Evolutionary conservation across 2,888 invertebrate species (phyloP), one percentile per base, ranked within the genome.

Genomic region (Macroteleia sp.): DNA sequence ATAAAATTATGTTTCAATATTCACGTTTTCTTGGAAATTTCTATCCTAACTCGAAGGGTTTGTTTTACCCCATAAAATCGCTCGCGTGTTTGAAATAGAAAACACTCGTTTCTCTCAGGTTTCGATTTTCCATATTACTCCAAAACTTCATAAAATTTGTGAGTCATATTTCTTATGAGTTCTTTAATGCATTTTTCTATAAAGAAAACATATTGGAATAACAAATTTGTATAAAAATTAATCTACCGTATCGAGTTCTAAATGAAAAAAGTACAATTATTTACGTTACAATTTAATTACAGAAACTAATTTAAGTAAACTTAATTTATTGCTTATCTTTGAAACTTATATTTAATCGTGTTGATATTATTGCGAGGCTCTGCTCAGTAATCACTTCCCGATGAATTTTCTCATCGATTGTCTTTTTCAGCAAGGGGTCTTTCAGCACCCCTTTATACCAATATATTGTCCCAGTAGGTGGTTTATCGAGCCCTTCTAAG

Each of bases 401-500:
- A 44, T 42, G 56, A 61, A 52, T 36, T 25, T n/a, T 52, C 52
- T 50, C 44, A 52, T 70, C 52, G 34, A 61, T 44, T 61, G 70
- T 61, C 19, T 42, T 52, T 50, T 52, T 10, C 61, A 39, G 52
- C 20, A 9, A 17, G 44, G 61, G 52, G 50, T 52, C 36, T 41
- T 46, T 57, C 16, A 5, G 39, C 19, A 39, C 39, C 34, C 36
- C 16, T 22, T 36, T 20, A 16, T 10, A n/a, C 8, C 30, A 17
- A 39, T 50, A 52, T 48, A 71, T 42, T 64, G 54, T 52, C 56
- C 28, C 71, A 34, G 74, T 54, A 70, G 80, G 76, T 77, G 77
- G 78, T 81, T 83, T 83, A 83, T 84, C 81, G 79, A 71, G 71
- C 67, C 69, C 78, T 77, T 41, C 50, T 39, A 71, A 52, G 77